Conservation (phyloP, 2,797 vertebrate species). For the Siniperca undulata region DNA sequence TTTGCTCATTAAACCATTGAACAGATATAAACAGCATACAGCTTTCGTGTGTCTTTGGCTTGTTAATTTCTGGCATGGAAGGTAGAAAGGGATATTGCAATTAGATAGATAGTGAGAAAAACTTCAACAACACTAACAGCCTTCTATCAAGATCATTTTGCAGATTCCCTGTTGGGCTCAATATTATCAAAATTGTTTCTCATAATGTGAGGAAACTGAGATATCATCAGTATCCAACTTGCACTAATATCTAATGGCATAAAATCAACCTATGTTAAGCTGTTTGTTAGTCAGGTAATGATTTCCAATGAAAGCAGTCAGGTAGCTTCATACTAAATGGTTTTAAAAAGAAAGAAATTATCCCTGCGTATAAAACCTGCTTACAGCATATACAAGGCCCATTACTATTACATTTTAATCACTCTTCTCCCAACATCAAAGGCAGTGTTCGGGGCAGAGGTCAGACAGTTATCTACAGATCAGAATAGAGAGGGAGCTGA, state of each 20-base stretch:
- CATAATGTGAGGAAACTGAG: slow-evolving; percentile 32
- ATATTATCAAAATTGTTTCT: slow-evolving; percentile 33
- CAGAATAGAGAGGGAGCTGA: slow-evolving; percentile 52
- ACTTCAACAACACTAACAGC: neutral
- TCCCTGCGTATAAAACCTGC: slow-evolving; percentile 25
- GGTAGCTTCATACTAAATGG: slow-evolving; percentile 13
- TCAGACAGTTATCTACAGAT: slow-evolving; percentile 58
- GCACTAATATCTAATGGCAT: neutral
- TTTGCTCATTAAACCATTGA: slow-evolving; percentile 34
- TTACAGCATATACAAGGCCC: slow-evolving; percentile 21
- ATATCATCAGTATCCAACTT: slow-evolving; percentile 39
- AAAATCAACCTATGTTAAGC: slow-evolving; percentile 23
- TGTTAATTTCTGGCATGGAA: slow-evolving; percentile 13
- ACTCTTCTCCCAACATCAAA: slow-evolving; percentile 72
- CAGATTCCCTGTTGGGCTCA: slow-evolving; percentile 22
- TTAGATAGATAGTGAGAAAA: slow-evolving; percentile 17
- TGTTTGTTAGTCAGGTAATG: slow-evolving; percentile 39
- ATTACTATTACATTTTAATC: slow-evolving; percentile 64
- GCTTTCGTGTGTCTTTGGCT: slow-evolving; percentile 15
- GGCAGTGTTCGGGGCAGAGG: slow-evolving; percentile 56
- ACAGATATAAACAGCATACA: slow-evolving; percentile 10
- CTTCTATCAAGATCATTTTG: slow-evolving; percentile 35
- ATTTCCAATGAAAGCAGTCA: slow-evolving; percentile 46
- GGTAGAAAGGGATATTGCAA: slow-evolving; percentile 4
- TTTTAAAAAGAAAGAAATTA: slow-evolving; percentile 42